Evolutionary conservation across 2,888 invertebrate species (phyloP), one percentile per base, ranked within the genome.

Genomic region (Euclidia mi): DNA sequence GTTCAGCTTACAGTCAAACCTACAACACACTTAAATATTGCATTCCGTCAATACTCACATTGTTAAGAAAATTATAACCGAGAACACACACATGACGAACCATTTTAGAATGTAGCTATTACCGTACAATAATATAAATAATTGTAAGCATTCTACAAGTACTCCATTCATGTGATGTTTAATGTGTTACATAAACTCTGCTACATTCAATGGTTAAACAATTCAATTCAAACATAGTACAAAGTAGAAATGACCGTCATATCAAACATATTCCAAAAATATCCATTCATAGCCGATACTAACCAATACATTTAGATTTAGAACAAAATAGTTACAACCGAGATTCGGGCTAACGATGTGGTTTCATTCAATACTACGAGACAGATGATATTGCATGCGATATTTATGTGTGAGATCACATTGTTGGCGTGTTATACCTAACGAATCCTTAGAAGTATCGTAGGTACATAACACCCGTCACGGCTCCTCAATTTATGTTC

Each of bases 401-500:
- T 6, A 10, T 3, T 32, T 45, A n/a, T 38, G 48, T 62, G 69
- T 50, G 68, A 70, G 45, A 71, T 57, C 71, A 67, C 68, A 56
- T 62, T 71, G 41, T 55, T 46, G 32, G 49, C 49, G 37, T 44
- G 43, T 61, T 48, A 52, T 61, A 70, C 67, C 42, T 61, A 66
- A 73, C 64, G 60, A 58, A 56, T 71, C 69, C 66, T 70, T 79
- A 79, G 78, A 74, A 65, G 45, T 78, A 71, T 44, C 67, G 52
- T 76, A 78, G 78, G 80, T 74, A 86, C 89, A 87, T 87, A 78
- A 89, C 89, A 88, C 83, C 83, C 87, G 78, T 90, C 91, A 91
- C 90, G 85, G 79, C 86, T 82, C 90, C 87, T 90, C 81, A 88
- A 89, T 94, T 94, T 95, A 88, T 95, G 93, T 95, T 95, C 85